Evolutionary conservation across 2,797 vertebrate species (phyloP).

Genomic region (Acanthurus leucopareius): DNA sequence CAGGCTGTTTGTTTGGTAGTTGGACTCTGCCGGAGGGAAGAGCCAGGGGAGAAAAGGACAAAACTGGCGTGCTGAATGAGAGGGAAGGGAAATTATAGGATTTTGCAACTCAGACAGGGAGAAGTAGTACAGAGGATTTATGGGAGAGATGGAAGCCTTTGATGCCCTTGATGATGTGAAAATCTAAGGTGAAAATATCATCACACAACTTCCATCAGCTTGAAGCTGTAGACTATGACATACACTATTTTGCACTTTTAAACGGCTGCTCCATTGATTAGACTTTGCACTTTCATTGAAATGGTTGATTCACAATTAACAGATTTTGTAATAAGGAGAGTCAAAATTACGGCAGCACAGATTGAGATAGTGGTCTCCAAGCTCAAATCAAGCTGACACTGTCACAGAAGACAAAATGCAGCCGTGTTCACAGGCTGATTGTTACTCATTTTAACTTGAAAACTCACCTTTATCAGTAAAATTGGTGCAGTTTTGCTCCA

Average conservation of each 20-base stretch:
- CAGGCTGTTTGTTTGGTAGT: constrained; percentile 65
- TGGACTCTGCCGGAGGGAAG: constrained; percentile 36
- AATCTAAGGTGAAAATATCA: neutral
- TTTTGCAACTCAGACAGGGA: constrained; percentile 13
- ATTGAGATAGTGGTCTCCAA: neutral
- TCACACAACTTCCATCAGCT: neutral
- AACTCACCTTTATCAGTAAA: neutral
- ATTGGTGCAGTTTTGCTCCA: neutral
- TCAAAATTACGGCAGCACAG: neutral
- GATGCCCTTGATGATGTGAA: constrained; percentile 9
- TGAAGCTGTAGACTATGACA: neutral
- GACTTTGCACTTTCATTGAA: neutral
- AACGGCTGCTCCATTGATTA: neutral
- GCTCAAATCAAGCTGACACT: neutral
- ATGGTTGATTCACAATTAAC: neutral
- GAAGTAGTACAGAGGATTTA: neutral
- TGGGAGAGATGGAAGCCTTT: neutral
- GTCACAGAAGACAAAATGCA: neutral
- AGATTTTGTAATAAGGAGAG: neutral
- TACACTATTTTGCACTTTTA: neutral
- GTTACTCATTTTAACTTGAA: neutral
- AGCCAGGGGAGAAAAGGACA: constrained; percentile 41
- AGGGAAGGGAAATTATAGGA: constrained; percentile 22
- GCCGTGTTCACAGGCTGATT: neutral
- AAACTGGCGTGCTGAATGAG: constrained; percentile 19